phyloP scores from a whole-genome alignment of 2,888 invertebrate genomes.

The Falcaria lacertinaria region DNA sequence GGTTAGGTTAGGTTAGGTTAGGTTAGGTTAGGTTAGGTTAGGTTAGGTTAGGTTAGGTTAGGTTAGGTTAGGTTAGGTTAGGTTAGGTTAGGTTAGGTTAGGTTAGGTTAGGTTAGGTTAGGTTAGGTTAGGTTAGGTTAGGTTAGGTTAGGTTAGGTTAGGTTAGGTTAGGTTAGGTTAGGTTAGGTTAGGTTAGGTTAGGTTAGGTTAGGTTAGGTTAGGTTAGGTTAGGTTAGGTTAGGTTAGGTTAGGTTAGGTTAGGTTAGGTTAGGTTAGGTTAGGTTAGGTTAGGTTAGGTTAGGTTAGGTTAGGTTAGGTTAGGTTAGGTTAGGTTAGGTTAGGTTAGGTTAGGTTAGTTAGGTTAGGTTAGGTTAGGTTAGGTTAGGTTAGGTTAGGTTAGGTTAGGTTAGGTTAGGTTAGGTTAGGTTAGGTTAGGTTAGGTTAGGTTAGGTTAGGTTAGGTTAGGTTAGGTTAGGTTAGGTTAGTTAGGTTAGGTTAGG shows the following conservation, averaged over 20 bases:
- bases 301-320: slow-evolving; percentile 25
- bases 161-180: slow-evolving; percentile 20
- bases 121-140: slow-evolving; percentile 16
- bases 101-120: slow-evolving; percentile 15
- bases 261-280: no score
- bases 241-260: slow-evolving; percentile 21
- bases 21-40: slow-evolving; percentile 15
- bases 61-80: slow-evolving; percentile 13
- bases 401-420: slow-evolving; percentile 22
- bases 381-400: slow-evolving; percentile 23
- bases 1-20: slow-evolving; percentile 12
- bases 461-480: slow-evolving; percentile 22
- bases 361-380: slow-evolving; percentile 22
- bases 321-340: slow-evolving; percentile 23
- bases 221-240: slow-evolving; percentile 23
- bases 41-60: no score
- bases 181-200: no score
- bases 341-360: slow-evolving; percentile 23
- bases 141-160: slow-evolving; percentile 16
- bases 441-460: no score
- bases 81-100: slow-evolving; percentile 17
- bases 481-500: slow-evolving; percentile 25
- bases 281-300: slow-evolving; percentile 22
- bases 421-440: slow-evolving; percentile 23
- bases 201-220: slow-evolving; percentile 21